Conservation (phyloP, 2,888 invertebrate genomes). For the Homarus gammarus region DNA sequence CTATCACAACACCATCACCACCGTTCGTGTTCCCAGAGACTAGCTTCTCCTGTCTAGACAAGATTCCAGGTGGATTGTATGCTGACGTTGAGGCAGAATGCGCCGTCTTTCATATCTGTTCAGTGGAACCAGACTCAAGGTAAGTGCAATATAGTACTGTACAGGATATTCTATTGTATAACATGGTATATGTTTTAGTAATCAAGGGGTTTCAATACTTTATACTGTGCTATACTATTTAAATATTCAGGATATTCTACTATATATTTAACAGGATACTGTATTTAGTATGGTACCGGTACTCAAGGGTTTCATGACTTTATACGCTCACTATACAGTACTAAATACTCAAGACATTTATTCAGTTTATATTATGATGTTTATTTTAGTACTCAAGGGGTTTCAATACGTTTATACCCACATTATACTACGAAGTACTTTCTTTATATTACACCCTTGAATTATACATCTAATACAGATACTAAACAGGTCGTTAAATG, state of each 20-base stretch:
- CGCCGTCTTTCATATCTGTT: conserved; percentile 79
- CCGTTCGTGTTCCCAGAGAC: conserved; percentile 77
- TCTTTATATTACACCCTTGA: background rate
- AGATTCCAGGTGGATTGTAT: conserved; percentile 79
- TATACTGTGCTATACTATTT: too few relatives aligned
- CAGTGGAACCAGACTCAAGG: conserved; percentile 77
- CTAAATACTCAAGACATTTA: too few relatives aligned
- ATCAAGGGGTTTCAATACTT: too few relatives aligned
- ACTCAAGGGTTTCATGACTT: too few relatives aligned
- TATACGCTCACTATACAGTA: too few relatives aligned
- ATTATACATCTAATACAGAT: background rate
- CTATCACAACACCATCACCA: conserved; percentile 41
- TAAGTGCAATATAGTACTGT: too few relatives aligned
- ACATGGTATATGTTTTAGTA: background rate
- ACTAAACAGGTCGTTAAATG: background rate
- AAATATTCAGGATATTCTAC: too few relatives aligned
- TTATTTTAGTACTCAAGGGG: background rate
- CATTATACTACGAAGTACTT: background rate
- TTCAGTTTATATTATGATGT: background rate
- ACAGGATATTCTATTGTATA: background rate
- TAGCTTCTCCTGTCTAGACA: conserved; percentile 78
- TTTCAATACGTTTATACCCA: background rate
- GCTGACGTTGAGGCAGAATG: conserved; percentile 79
- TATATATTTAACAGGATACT: too few relatives aligned
- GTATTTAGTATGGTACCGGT: too few relatives aligned